Conservation (phyloP, 37 sponge, comb jelly and placozoan species). For the Hormiphora californensis region DNA sequence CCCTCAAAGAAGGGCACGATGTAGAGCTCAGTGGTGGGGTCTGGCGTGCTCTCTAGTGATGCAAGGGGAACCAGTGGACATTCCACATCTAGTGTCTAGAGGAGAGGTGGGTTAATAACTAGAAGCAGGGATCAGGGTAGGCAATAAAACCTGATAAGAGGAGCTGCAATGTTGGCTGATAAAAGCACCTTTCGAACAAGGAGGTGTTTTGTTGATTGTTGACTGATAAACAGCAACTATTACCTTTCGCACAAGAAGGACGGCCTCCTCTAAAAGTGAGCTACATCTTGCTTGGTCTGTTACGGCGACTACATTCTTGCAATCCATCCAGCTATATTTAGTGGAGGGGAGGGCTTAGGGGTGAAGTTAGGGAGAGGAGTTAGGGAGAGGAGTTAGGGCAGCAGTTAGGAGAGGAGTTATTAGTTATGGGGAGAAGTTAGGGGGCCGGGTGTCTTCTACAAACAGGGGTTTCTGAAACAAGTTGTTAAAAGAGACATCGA, state of each 20-base stretch:
- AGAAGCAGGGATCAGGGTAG: no score
- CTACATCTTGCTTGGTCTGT: not conserved
- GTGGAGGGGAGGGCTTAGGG: no score
- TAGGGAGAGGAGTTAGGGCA: no score
- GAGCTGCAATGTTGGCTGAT: not conserved
- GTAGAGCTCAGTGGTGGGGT: conserved; percentile 11
- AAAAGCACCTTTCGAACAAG: not conserved
- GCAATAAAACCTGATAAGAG: no score
- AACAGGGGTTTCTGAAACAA: no score
- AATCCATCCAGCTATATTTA: conserved; percentile 48
- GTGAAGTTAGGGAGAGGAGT: no score
- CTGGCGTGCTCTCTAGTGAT: not conserved
- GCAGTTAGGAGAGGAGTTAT: no score
- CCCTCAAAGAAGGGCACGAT: conserved; percentile 36
- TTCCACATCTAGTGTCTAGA: conserved; percentile 17
- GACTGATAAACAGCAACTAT: not conserved
- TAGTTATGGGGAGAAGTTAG: no score
- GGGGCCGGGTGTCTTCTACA: no score
- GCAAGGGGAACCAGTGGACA: not conserved
- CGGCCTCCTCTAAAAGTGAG: conserved; percentile 22
- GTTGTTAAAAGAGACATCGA: no score
- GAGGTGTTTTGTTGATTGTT: not conserved
- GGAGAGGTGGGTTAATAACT: not conserved
- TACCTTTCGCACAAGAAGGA: not conserved
- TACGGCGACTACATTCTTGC: conserved; percentile 43